Base-by-base conservation (phyloP, 2,888 invertebrate genomes). In the Congeria kusceri region DNA sequence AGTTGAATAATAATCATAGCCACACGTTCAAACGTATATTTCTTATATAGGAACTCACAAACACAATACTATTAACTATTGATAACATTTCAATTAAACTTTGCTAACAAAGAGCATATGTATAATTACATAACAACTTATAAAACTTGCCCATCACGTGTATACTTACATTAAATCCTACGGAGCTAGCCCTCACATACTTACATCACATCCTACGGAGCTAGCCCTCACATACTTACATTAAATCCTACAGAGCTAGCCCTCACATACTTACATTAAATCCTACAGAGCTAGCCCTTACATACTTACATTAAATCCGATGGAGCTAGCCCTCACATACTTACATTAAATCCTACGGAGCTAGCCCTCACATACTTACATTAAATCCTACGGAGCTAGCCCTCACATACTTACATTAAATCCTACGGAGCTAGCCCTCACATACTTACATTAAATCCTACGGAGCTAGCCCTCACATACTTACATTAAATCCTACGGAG, bases 111-210 rank as follows among this genome's bases (percentile, higher is more conserved):
- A n/a, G n/a, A n/a, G n/a, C n/a, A n/a, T n/a, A n/a, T n/a, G n/a
- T n/a, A n/a, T n/a, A n/a, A n/a, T n/a, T n/a, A n/a, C n/a, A n/a
- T n/a, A n/a, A n/a, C n/a, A n/a, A n/a, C n/a, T n/a, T n/a, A n/a
- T n/a, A n/a, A n/a, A n/a, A n/a, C n/a, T n/a, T n/a, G n/a, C n/a
- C n/a, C n/a, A n/a, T n/a, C 23, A 47, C 49, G 15, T 5, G 15
- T 49, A 20, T 49, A 83, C 88, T 87, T 83, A 92, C 93, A 84
- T 89, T 91, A 74, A 93, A 93, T 5, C 93, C 93, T 1, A 93
- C 91, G 28, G 93, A 93, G 63, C 90, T 90, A 3, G 93, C 93
- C 25, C 90, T 71, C 13, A 93, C 78, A 15, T 84, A 74, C 28
- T 87, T 89, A 68, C 92, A 93, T 49, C 91, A 90, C 29, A 91